These are phyloP conservation scores for Muscicapa comitata DNA, from an alignment of 2,797 vertebrate species.

Conservation along the genomic window DNA sequence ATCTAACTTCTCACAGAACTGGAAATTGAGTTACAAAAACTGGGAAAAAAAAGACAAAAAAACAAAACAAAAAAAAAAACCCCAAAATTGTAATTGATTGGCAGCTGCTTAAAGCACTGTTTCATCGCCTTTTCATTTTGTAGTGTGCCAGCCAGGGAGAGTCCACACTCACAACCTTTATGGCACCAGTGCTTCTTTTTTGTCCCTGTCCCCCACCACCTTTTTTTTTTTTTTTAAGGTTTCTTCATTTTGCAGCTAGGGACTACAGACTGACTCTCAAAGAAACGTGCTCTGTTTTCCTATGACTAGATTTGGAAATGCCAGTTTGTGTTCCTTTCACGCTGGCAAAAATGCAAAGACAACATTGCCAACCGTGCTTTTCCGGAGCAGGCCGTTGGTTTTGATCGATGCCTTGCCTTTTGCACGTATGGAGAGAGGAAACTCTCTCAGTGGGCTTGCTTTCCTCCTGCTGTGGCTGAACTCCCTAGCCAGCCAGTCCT, in stretches of 20 bases:
- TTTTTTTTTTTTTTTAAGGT: background rate
- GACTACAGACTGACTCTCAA: background rate
- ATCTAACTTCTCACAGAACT: background rate
- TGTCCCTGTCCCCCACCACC: fast-evolving
- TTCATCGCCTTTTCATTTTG: background rate
- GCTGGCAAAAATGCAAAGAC: background rate
- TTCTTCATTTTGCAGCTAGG: background rate
- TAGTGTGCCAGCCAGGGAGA: background rate
- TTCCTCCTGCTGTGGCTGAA: background rate
- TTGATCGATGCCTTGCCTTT: background rate
- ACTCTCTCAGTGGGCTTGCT: background rate
- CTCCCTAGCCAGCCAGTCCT: background rate
- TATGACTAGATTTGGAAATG: background rate
- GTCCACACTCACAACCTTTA: background rate
- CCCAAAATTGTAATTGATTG: background rate
- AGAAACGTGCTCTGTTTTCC: background rate
- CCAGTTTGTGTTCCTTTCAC: background rate
- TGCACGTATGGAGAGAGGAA: background rate
- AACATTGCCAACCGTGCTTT: background rate
- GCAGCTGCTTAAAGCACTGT: background rate
- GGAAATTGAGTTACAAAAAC: background rate
- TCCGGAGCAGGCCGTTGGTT: background rate
- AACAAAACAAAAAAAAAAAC: background rate
- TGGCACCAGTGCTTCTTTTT: background rate
- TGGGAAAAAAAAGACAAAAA: background rate